These are phyloP conservation scores for Drosophila prostipennis DNA, from an alignment of 2,888 invertebrate species.

Conservation along the genomic window DNA sequence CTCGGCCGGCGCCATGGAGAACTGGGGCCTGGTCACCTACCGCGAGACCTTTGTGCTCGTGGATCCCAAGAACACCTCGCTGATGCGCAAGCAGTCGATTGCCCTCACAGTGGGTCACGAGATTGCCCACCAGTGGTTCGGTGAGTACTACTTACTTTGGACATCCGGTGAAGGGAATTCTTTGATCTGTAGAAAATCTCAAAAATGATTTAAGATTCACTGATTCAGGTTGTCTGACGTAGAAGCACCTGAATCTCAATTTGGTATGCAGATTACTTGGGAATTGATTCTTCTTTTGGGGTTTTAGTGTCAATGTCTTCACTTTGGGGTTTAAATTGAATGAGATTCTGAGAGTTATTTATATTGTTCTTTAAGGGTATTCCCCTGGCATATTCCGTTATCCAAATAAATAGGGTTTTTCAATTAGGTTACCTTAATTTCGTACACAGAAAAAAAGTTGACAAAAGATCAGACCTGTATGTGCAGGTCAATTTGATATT, in stretches of 20 bases:
- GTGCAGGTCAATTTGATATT: too few species aligned
- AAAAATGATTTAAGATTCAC: not conserved
- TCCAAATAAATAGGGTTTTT: not conserved
- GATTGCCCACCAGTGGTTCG: constrained; percentile 99
- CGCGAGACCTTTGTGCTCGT: constrained; percentile 95
- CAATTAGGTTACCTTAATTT: not conserved
- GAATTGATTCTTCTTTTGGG: not conserved
- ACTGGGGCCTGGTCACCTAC: constrained; percentile 98
- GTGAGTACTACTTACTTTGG: constrained; percentile 82
- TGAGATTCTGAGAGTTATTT: not conserved
- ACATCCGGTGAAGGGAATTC: not conserved
- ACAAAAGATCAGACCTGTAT: too few species aligned
- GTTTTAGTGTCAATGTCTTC: constrained; percentile 12
- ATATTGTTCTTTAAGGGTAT: not conserved
- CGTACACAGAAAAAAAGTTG: not conserved
- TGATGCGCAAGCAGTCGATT: constrained; percentile 92
- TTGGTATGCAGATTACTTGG: constrained; percentile 18
- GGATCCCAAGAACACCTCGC: constrained; percentile 95
- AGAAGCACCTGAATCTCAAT: constrained; percentile 14
- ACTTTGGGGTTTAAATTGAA: not conserved
- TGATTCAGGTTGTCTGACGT: constrained; percentile 2
- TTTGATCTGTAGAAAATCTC: not conserved
- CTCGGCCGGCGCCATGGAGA: constrained; percentile 98
- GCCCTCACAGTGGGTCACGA: constrained; percentile 96
- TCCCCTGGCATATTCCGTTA: not conserved